Evolutionary conservation across 2,888 invertebrate genomes (phyloP), one percentile per base, ranked within the genome.

Genomic region (Meiosimyza platycephala): DNA sequence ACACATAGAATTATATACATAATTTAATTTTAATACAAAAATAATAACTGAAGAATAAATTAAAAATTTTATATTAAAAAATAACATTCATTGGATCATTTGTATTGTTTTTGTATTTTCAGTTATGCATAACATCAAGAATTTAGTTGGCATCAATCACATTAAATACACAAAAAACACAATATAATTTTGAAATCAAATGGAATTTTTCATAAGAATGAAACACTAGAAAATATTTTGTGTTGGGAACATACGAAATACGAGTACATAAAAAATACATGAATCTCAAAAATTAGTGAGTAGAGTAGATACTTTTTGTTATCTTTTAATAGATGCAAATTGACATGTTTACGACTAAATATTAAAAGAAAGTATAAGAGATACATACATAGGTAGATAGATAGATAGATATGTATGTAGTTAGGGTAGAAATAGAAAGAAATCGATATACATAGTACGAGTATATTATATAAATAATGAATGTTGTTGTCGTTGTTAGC

Each of bases 61-160:
- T 3, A 28, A 54, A 64, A 18, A 15, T 6, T 7, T 40, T 7
- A 40, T 3, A 59, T 72, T 40, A 48, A 47, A 22, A 67, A 71
- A 69, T 28, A 50, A 66, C 54, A 71, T 50, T 59, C 63, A 64
- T 59, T 40, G 48, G 22, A 50, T 47, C 55, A 66, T 72, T 69
- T 66, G 22, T 59, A 74, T 77, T 78, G 77, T 71, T 75, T 77
- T 68, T 66, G 66, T 66, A 66, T 50, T 66, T 40, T 66, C 66
- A 66, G 66, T 55, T 48, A 68, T 50, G 68, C 57, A 47, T n/a
- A n/a, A 67, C 67, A 67, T 67, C 47, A 48, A 67, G 67, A 68
- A 47, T 50, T 47, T 47, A 52, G 72, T 69, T 73, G 73, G 72
- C 66, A 22, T 22, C 22, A 22, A 73, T 71, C 54, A 75, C 72